Percentiles rank a stretch among this genome's conserved stretches.
Conservation (phyloP, 2,113 vertebrate genomes). For the Laticauda colubrina region DNA sequence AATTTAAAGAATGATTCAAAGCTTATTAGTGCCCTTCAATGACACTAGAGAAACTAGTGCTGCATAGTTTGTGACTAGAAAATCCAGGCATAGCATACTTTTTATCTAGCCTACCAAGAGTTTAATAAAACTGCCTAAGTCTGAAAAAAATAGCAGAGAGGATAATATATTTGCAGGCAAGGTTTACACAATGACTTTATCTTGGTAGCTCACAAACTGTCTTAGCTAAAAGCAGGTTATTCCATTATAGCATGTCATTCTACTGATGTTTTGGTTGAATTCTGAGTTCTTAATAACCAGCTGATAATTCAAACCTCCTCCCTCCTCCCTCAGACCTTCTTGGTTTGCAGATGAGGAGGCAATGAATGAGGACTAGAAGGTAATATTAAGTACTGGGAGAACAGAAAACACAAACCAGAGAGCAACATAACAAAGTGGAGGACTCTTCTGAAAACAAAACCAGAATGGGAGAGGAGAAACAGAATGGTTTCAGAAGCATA, state of each 20-base stretch:
- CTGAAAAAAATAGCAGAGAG: too few relatives aligned
- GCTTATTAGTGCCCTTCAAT: not conserved
- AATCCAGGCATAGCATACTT: not conserved
- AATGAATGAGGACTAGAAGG: not conserved
- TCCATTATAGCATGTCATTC: not conserved
- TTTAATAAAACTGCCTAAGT: not conserved
- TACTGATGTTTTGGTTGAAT: not conserved
- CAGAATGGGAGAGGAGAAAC: not conserved
- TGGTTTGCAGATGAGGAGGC: not conserved
- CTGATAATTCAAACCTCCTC: not conserved
- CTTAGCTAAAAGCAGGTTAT: not conserved
- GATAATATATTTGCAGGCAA: not conserved
- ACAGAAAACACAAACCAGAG: not conserved
- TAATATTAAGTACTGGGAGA: not conserved
- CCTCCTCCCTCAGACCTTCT: too few relatives aligned
- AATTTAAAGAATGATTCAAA: conserved; percentile 9
- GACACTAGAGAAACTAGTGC: not conserved
- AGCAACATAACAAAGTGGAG: not conserved
- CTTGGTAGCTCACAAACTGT: not conserved
- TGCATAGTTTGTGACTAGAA: not conserved
- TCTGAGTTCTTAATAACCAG: not conserved
- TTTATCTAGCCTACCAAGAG: not conserved
- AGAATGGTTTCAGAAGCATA: not conserved
- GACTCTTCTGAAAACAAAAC: not conserved
- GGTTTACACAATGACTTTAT: too few relatives aligned